These are phyloP conservation scores for Phthorimaea operculella DNA, from an alignment of 1,140 invertebrate species.

Conservation along the genomic window DNA sequence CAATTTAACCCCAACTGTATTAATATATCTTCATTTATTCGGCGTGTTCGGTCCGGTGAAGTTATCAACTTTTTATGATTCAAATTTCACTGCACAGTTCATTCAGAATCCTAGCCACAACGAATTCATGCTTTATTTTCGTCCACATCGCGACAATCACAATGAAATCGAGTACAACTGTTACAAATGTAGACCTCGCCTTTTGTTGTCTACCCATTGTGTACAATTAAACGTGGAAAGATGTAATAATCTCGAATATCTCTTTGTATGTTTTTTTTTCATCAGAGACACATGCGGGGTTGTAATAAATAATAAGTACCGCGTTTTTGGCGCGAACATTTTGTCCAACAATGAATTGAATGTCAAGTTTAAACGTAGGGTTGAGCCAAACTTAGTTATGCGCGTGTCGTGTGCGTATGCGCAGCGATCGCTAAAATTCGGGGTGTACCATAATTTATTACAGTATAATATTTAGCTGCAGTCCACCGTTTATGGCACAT, in stretches of 20 bases:
- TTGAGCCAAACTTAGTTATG: slow-evolving; percentile 48
- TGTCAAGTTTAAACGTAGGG: slow-evolving; percentile 60
- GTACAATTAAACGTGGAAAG: slow-evolving; percentile 62
- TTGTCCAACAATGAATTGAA: slow-evolving; percentile 56
- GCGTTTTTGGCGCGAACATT: slow-evolving; percentile 38
- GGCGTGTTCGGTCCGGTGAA: slow-evolving; percentile 33
- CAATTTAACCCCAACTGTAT: slow-evolving; percentile 64
- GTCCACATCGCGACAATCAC: slow-evolving; percentile 21
- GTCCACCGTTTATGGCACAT: slow-evolving; percentile 43
- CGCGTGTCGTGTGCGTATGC: slow-evolving; percentile 38
- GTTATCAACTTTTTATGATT: slow-evolving; percentile 55
- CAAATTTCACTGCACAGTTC: slow-evolving; percentile 36
- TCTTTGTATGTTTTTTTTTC: slow-evolving; percentile 56
- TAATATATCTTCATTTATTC: slow-evolving; percentile 65
- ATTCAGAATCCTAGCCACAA: slow-evolving; percentile 45
- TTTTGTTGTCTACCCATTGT: slow-evolving; percentile 62
- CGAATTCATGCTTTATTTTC: slow-evolving; percentile 40
- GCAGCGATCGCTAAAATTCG: slow-evolving; percentile 48
- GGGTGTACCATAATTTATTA: slow-evolving; percentile 64
- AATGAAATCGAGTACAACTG: slow-evolving; percentile 50
- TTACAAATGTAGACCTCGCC: slow-evolving; percentile 43
- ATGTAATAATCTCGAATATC: slow-evolving; percentile 61
- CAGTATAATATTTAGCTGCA: slow-evolving; percentile 55
- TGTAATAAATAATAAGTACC: slow-evolving; percentile 50
- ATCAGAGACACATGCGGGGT: slow-evolving; percentile 51